Evolutionary conservation across 2,113 vertebrate genomes (phyloP).

Genomic region (Cavia aperea): DNA sequence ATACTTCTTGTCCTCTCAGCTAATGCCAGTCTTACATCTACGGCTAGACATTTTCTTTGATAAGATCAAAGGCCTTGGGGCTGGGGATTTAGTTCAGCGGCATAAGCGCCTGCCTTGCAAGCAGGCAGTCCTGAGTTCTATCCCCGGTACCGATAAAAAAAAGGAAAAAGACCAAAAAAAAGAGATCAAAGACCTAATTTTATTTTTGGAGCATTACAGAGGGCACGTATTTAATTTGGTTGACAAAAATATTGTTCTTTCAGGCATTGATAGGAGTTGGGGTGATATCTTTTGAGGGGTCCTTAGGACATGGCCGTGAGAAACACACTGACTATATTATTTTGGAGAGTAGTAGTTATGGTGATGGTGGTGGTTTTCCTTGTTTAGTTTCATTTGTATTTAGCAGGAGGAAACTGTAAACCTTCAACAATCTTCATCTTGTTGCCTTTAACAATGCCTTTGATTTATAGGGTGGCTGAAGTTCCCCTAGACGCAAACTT

Average conservation of each 20-base stretch:
- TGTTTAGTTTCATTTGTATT: constrained; percentile 8
- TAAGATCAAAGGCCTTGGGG: neutral
- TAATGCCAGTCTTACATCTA: neutral
- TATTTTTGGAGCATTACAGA: neutral
- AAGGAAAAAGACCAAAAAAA: no score
- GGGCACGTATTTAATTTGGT: neutral
- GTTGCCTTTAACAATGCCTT: neutral
- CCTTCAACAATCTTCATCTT: neutral
- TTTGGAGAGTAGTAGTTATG: neutral
- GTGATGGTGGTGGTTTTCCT: neutral
- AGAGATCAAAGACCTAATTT: neutral
- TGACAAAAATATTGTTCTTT: neutral
- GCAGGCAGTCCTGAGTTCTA: no score
- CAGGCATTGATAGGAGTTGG: neutral
- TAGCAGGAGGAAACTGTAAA: constrained; percentile 35
- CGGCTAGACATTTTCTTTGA: neutral
- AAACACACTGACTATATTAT: neutral
- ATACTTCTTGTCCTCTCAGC: neutral
- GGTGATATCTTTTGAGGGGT: neutral
- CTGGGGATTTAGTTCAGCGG: no score
- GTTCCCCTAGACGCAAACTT: neutral
- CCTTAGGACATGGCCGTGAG: neutral
- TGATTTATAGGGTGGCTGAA: neutral
- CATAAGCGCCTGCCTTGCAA: no score
- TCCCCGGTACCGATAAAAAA: no score